Percentiles rank a stretch among this genome's conserved stretches.
Evolutionary conservation across 1,140 invertebrate genomes (phyloP).

Genomic region (Rhagoletis pomonella): DNA sequence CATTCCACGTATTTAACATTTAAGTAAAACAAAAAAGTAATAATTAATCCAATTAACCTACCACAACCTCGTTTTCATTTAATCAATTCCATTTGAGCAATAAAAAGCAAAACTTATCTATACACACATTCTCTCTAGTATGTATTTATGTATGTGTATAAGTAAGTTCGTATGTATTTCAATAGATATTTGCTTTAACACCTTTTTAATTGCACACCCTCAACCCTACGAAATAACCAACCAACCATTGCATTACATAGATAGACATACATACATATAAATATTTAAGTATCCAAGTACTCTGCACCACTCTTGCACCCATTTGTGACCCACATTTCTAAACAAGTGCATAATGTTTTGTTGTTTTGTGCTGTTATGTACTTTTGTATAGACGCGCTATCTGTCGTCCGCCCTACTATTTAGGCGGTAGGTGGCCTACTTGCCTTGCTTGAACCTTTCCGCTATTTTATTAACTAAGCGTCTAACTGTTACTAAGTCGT

Average conservation of each 20-base stretch:
- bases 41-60: conserved; percentile 49
- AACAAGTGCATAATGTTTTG: conserved; percentile 1
- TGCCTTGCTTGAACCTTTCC: not conserved
- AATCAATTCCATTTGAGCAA: conserved; percentile 48
- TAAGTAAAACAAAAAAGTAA: not conserved
- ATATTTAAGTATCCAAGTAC: not conserved
- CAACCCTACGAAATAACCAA: not conserved
- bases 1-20: not conserved
- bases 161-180: not conserved
- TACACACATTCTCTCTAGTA: not conserved
- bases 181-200: conserved; percentile 18
- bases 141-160: not conserved
- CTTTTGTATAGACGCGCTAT: conserved; percentile 1
- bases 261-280: too few relatives aligned
- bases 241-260: not conserved
- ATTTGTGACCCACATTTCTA: conserved; percentile 35
- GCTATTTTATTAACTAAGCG: too few relatives aligned
- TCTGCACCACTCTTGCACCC: not conserved
- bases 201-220: conserved; percentile 34
- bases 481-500: too few relatives aligned
- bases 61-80: conserved; percentile 34
- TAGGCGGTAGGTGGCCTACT: not conserved
- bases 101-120: not conserved
- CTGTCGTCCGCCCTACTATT: not conserved
- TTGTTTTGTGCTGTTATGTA: not conserved